phyloP scores from a whole-genome alignment of 2,113 vertebrate genomes.

The Engystomops pustulosus region DNA sequence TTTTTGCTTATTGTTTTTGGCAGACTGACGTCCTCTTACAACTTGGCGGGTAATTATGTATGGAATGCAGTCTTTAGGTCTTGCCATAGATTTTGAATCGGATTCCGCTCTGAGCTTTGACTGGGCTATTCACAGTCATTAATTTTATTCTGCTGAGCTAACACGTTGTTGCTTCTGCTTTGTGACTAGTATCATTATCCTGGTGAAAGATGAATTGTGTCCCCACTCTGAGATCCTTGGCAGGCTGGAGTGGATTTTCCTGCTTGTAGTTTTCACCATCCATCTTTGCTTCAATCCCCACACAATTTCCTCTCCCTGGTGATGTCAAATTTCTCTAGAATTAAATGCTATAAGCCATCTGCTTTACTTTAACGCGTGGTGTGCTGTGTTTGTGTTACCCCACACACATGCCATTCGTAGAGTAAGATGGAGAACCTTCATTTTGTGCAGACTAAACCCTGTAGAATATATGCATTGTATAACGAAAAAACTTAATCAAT shows the following conservation, averaged over 20 bases:
- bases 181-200: constrained; percentile 32
- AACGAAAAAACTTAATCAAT: neutral
- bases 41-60: neutral
- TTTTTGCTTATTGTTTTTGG: constrained; percentile 17
- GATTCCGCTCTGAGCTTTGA: constrained; percentile 32
- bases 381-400: constrained; percentile 23
- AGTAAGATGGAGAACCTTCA: constrained; percentile 2
- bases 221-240: constrained; percentile 26
- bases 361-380: constrained; percentile 1
- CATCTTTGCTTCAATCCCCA: constrained; percentile 27
- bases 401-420: neutral
- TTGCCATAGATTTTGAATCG: constrained; percentile 25
- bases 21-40: neutral
- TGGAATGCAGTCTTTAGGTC: constrained; percentile 8
- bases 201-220: constrained; percentile 36
- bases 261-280: constrained; percentile 15
- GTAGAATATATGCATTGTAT: neutral
- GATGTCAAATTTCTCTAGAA: constrained; percentile 25
- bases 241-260: constrained; percentile 27
- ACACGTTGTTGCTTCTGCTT: constrained; percentile 42
- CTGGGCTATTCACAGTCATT: constrained; percentile 27
- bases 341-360: constrained; percentile 18
- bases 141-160: constrained; percentile 33
- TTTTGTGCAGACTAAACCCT: neutral
- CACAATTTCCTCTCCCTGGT: constrained; percentile 35